Percentiles rank a stretch among this genome's conserved stretches.
phyloP scores from a whole-genome alignment of 2,797 vertebrate species.

The Echeneis naucrates region DNA sequence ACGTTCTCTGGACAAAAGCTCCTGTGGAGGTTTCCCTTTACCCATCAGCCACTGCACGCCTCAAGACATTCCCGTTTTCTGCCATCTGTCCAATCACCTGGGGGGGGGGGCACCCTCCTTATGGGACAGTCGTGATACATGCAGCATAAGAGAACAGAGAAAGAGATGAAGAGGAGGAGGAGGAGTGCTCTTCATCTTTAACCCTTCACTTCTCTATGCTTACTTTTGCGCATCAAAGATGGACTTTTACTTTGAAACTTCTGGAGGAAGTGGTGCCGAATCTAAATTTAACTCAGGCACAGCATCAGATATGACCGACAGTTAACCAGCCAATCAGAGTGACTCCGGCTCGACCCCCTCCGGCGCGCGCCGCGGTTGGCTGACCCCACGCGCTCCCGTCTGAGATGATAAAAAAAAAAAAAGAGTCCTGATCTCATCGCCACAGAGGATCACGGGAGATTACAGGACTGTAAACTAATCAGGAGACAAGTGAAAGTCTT shows the following conservation, averaged over 20 bases:
- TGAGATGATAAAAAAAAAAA: conserved; percentile 23
- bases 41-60: neutral
- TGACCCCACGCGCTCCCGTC: conserved; percentile 38
- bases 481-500: conserved; percentile 35
- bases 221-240: too few relatives aligned
- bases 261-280: neutral
- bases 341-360: conserved; percentile 10
- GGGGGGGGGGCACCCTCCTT: neutral
- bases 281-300: neutral
- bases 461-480: conserved; percentile 43
- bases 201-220: neutral
- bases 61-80: neutral
- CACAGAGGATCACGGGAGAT: conserved; percentile 2
- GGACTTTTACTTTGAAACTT: neutral
- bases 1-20: neutral
- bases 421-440: conserved; percentile 29
- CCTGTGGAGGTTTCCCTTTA: neutral
- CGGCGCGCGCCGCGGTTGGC: conserved; percentile 12
- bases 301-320: conserved; percentile 29
- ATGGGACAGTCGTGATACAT: conserved; percentile 7
- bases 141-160: conserved; percentile 3
- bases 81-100: neutral
- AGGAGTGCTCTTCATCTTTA: conserved; percentile 27
- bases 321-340: conserved; percentile 38
- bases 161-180: neutral